Percentiles rank a stretch among this genome's conserved stretches.
Conservation (phyloP, 2,797 vertebrate genomes). For the Acanthis flammea region DNA sequence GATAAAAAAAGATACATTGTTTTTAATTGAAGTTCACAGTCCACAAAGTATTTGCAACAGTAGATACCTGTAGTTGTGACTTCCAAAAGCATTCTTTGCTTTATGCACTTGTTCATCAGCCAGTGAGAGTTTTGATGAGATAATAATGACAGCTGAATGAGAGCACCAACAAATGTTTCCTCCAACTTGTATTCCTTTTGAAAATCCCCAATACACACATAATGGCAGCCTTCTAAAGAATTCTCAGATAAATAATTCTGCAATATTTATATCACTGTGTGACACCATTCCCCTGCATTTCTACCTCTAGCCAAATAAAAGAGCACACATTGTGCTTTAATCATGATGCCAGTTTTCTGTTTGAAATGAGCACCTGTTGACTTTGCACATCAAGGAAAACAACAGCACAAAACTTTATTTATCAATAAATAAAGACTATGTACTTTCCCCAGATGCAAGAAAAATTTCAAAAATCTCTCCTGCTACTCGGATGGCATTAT, state of each 20-base stretch:
- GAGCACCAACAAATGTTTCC: neutral
- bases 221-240: neutral
- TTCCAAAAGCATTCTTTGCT: neutral
- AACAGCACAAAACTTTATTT: neutral
- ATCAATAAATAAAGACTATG: neutral
- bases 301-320: neutral
- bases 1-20: neutral
- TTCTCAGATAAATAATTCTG: neutral
- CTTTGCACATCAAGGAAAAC: neutral
- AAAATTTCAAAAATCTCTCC: neutral
- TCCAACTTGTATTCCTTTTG: neutral
- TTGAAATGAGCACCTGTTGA: slow-evolving; percentile 2
- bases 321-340: slow-evolving; percentile 2
- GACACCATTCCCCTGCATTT: neutral
- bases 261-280: neutral
- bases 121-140: neutral
- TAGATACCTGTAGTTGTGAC: rapidly evolving
- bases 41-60: neutral
- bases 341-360: neutral
- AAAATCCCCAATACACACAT: neutral
- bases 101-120: neutral
- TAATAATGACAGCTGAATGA: neutral
- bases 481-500: neutral
- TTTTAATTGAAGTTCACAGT: neutral
- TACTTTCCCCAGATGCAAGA: neutral